Base-by-base conservation (phyloP, 2,888 invertebrate species). In the Tinea pellionella region DNA sequence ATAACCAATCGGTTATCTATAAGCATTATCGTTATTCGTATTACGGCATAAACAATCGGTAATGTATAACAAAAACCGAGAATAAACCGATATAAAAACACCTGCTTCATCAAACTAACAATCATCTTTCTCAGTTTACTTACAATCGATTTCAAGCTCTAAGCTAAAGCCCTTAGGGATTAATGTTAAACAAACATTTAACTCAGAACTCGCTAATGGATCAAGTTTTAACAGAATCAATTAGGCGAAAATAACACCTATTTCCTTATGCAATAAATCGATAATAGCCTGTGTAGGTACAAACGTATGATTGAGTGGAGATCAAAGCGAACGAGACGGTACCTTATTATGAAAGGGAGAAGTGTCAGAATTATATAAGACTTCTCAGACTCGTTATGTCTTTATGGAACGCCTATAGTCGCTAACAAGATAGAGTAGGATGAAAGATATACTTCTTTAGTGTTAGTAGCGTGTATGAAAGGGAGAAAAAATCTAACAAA, bases 341-440 rank as follows among this genome's bases (percentile, higher is more conserved):
- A 78, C 83, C 87, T 84, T 87, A 86, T 85, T 85, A 80, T 80
- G 75, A 78, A 80, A 78, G 82, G 73, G 71, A 76, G 78, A 81
- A 81, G 87, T 85, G 85, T 83, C 82, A 81, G 75, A 81, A 79
- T 86, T 82, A 79, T 83, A 84, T 86, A 85, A 86, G 78, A 67
- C 70, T 72, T 72, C 83, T 77, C 79, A 82, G 80, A 83, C 76
- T 75, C 75, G 80, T 81, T 87, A 86, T 83, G 85, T 83, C 86
- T 78, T 84, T 73, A 77, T 74, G 77, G 77, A 78, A 79, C 82
- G 79, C 85, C 82, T 77, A 77, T 65, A 29, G 64, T 69, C 69
- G 74, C 78, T 87, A 86, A 87, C 86, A 75, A 86, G 87, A 80
- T 70, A 70, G 78, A 85, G 72, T 67, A 79, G 75, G 83, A 85